phyloP scores from a whole-genome alignment of 2,797 vertebrate species.

The Tokudaia tokunoshimensis region DNA sequence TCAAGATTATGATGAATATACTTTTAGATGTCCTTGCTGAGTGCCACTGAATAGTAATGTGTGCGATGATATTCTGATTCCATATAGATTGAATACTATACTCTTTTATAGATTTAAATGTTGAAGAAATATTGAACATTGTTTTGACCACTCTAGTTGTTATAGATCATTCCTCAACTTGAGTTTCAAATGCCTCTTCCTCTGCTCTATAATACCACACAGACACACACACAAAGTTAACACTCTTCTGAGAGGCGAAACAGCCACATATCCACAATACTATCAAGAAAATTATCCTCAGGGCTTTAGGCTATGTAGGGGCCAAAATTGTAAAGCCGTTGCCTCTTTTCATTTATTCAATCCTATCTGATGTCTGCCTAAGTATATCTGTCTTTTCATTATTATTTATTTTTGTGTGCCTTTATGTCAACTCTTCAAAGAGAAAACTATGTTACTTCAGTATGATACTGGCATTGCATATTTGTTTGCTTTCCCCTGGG shows the following conservation, averaged over 20 bases:
- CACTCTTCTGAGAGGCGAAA: too few relatives aligned
- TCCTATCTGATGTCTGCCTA: background rate
- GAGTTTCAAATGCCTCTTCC: background rate
- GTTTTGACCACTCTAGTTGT: background rate
- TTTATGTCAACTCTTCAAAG: slow-evolving; percentile 21
- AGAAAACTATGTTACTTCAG: slow-evolving; percentile 38
- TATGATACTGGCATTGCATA: background rate
- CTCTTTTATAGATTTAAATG: background rate
- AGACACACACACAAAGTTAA: background rate
- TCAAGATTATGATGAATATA: background rate
- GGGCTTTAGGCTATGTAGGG: background rate
- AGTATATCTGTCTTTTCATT: background rate
- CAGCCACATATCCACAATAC: background rate
- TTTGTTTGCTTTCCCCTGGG: background rate
- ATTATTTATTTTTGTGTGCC: slow-evolving; percentile 13
- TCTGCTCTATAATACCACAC: background rate
- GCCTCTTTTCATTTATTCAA: background rate
- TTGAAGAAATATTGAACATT: background rate
- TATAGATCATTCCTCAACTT: background rate
- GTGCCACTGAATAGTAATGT: background rate
- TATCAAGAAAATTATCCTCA: background rate
- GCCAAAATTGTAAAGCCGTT: background rate
- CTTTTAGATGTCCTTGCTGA: background rate
- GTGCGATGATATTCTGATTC: background rate
- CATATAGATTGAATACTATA: background rate